Percentiles rank a stretch among this genome's conserved stretches.
Conservation (phyloP, 1,140 invertebrate species). For the Drosophila truncata region DNA sequence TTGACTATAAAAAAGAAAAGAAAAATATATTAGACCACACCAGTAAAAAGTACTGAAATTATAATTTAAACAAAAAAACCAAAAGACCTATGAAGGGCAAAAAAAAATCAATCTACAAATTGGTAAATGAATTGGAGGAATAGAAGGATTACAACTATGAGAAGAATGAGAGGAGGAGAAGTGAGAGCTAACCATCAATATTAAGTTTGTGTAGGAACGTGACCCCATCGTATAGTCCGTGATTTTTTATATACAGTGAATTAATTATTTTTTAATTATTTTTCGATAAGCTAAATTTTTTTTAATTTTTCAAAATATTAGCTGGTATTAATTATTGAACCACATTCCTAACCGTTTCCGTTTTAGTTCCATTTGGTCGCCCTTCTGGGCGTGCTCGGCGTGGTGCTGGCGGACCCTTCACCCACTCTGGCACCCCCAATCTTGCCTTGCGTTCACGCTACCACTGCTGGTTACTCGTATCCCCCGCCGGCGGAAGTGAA, state of each 20-base stretch:
- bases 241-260: background rate
- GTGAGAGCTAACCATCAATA: too few relatives aligned
- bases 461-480: constrained; percentile 64
- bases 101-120: too few relatives aligned
- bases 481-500: constrained; percentile 71
- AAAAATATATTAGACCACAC: too few relatives aligned
- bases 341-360: background rate
- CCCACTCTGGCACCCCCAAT: constrained; percentile 60
- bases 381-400: constrained; percentile 60
- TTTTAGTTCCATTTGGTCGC: constrained; percentile 46
- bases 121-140: too few relatives aligned
- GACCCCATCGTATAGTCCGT: too few relatives aligned
- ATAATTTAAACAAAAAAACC: background rate
- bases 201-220: too few relatives aligned
- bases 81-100: background rate
- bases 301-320: background rate
- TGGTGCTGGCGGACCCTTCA: constrained; percentile 59
- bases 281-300: background rate
- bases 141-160: too few relatives aligned
- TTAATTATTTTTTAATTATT: background rate
- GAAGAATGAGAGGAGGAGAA: too few relatives aligned
- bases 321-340: background rate
- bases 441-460: constrained; percentile 69
- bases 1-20: too few relatives aligned
- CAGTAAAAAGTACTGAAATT: too few relatives aligned